These are phyloP conservation scores for Protonemura montana DNA, from an alignment of 2,888 invertebrate species.

Conservation along the genomic window DNA sequence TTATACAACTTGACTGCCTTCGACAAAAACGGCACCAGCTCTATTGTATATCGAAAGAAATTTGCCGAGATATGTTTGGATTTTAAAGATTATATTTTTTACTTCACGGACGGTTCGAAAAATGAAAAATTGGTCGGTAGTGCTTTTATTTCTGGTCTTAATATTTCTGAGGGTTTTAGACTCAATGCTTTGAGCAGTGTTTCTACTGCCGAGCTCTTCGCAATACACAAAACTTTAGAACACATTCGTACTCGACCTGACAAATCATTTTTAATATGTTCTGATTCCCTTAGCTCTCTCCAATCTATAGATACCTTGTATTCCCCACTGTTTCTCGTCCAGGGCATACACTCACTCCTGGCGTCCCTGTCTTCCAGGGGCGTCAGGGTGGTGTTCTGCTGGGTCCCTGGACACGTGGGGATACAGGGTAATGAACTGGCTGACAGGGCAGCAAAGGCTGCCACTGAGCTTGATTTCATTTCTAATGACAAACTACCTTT, in stretches of 20 bases:
- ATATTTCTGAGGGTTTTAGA: background rate
- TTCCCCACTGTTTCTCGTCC: background rate
- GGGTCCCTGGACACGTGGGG: constrained; percentile 36
- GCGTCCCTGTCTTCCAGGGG: background rate
- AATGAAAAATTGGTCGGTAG: background rate
- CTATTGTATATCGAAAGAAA: background rate
- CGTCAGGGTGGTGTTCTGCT: constrained; percentile 24
- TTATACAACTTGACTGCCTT: background rate
- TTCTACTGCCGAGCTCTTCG: background rate
- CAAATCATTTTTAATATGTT: background rate
- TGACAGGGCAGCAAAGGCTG: constrained; percentile 19
- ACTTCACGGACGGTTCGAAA: background rate
- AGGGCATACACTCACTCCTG: constrained; percentile 14
- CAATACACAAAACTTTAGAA: background rate
- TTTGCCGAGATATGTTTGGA: background rate
- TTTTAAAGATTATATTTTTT: background rate
- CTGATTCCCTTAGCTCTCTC: background rate
- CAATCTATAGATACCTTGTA: background rate
- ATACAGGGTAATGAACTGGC: constrained; percentile 19
- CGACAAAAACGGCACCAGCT: background rate
- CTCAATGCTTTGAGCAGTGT: background rate
- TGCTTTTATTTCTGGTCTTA: background rate
- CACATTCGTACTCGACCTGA: background rate
- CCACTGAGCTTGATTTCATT: background rate
- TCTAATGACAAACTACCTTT: background rate